Base-by-base conservation (phyloP, 1,140 invertebrate species). In the Mizuhopecten yessoensis region DNA sequence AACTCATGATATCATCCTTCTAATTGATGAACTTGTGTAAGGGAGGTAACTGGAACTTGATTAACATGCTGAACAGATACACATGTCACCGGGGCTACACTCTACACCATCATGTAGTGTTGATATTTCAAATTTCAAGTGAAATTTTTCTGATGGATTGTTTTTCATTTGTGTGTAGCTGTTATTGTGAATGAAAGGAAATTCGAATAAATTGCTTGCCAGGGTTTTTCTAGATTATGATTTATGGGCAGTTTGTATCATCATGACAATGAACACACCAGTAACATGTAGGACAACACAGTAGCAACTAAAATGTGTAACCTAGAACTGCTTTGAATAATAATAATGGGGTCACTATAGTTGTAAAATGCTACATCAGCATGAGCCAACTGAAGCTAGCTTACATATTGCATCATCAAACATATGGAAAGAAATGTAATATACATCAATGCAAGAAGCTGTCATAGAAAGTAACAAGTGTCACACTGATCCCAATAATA, bases 401-500 rank as follows among this genome's bases (percentile, higher is more conserved):
- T 75, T 75, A 75, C 57, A 75, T 75, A 29, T 75, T 75, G 57
- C 57, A 29, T 75, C n/a, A 29, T 75, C 57, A 75, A 29, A 5
- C 23, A 75, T 75, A n/a, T 45, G 42, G 42, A 75, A 75, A 75
- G 23, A 75, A 75, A 75, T 13, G 5, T 29, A 9, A 75, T 75
- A 75, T 75, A 75, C n/a, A 75, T 75, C 57, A 75, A 75, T 75
- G 57, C 57, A 75, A 29, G 57, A 29, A 75, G 57, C 57, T 75
- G 57, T 45, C 42, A 45, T 45, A 45, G 42, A 45, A 75, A 75
- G 57, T 75, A 75, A 75, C 57, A 75, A 75, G 57, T 75, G 57
- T 75, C 57, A 75, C 57, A 11, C 57, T 75, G 57, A 75, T 29
- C 57, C 57, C 57, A 75, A 75, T 29, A 29, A 29, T 75, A 75